A percentile compares a stretch with the other conserved stretches of the same genome.
Evolutionary conservation across 2,113 vertebrate species (phyloP).

Genomic region (Ascaphus truei): DNA sequence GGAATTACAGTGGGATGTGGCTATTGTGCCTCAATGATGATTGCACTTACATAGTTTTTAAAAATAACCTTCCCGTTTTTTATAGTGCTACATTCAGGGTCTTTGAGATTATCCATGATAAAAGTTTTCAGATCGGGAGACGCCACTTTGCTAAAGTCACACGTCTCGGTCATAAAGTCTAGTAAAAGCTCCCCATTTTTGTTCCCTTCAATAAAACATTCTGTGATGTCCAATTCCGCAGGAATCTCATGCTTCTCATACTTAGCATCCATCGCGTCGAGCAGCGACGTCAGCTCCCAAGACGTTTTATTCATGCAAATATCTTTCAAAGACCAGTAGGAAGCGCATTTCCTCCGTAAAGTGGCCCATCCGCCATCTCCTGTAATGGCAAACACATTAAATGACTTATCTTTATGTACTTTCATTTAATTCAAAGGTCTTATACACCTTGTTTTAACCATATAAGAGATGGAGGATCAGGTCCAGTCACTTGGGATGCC

Average conservation of each 20-base stretch:
- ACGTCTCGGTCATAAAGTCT: slow-evolving; percentile 84
- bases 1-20: too few species aligned
- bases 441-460: too few species aligned
- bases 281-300: slow-evolving; percentile 56
- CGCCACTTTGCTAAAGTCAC: slow-evolving; percentile 70
- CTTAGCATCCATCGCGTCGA: slow-evolving; percentile 65
- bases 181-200: slow-evolving; percentile 76
- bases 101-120: slow-evolving; percentile 67
- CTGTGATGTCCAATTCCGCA: slow-evolving; percentile 83
- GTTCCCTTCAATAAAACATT: too few species aligned
- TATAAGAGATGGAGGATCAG: too few species aligned
- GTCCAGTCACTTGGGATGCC: too few species aligned
- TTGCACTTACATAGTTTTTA: slow-evolving; percentile 69
- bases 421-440: too few species aligned
- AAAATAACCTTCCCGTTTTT: slow-evolving; percentile 75
- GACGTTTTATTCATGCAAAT: slow-evolving; percentile 66
- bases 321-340: slow-evolving; percentile 54
- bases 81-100: slow-evolving; percentile 68
- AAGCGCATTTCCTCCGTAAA: slow-evolving; percentile 64
- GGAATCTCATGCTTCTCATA: slow-evolving; percentile 65
- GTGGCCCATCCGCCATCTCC: slow-evolving; percentile 71
- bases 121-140: slow-evolving; percentile 68
- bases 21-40: slow-evolving; percentile 73
- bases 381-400: too few species aligned
- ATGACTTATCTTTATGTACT: too few species aligned